A percentile compares a stretch with the other conserved stretches of the same genome.
Conservation (phyloP, 2,113 vertebrate genomes). For the Antigone vipio region DNA sequence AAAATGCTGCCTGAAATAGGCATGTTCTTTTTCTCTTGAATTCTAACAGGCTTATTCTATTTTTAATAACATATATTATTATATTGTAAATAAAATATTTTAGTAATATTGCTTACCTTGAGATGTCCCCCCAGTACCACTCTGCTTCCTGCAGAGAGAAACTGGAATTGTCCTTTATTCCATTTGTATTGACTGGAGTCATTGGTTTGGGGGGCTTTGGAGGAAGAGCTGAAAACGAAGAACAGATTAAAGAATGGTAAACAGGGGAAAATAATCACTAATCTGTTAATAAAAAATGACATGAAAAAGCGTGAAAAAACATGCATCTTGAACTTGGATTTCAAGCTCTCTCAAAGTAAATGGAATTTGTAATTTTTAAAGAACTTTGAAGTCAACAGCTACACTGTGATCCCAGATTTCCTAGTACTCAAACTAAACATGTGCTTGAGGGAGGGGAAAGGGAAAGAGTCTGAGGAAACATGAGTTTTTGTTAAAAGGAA, state of each 20-base stretch:
- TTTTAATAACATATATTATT: neutral
- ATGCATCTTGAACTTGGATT: neutral
- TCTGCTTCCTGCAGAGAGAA: slow-evolving; percentile 87
- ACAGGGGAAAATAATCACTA: neutral
- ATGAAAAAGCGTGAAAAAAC: neutral
- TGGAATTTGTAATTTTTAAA: neutral
- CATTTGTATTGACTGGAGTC: slow-evolving; percentile 82
- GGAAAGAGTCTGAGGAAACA: neutral
- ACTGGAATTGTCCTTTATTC: slow-evolving; percentile 78
- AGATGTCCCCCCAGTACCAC: slow-evolving; percentile 98
- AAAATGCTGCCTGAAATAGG: neutral
- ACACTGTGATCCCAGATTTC: neutral
- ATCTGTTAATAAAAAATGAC: neutral
- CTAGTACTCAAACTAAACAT: neutral
- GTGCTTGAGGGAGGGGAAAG: neutral
- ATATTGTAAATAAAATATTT: neutral
- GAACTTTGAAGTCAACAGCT: neutral
- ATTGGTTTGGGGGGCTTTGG: slow-evolving; percentile 89
- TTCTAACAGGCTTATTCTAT: neutral
- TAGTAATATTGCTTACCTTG: slow-evolving; percentile 80
- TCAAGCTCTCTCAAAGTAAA: neutral
- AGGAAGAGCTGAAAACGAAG: slow-evolving; percentile 84
- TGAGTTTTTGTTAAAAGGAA: neutral
- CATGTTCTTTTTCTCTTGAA: neutral
- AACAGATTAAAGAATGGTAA: slow-evolving; percentile 13